phyloP scores from a whole-genome alignment of 2,888 invertebrate species.

The Caenorhabditis becei region DNA sequence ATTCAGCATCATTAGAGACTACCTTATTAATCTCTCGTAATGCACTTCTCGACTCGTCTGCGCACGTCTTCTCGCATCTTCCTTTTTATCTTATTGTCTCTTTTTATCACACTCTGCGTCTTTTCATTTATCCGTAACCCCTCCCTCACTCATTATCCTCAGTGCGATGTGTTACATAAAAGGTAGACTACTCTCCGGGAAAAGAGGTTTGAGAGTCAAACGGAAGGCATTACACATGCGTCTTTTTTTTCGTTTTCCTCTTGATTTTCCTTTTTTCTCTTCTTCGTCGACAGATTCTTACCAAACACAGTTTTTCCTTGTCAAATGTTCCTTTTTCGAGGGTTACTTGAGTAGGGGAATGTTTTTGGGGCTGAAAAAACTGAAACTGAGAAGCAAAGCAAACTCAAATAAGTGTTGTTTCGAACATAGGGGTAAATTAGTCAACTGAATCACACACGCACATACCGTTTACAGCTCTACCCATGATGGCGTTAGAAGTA shows the following conservation, averaged over 20 bases:
- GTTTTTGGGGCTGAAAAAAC: too few species aligned
- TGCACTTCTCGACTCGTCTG: constrained; percentile 2
- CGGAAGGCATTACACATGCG: neutral
- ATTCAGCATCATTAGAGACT: neutral
- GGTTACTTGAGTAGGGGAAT: too few species aligned
- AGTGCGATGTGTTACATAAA: constrained; percentile 15
- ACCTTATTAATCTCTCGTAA: neutral
- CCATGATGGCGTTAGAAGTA: neutral
- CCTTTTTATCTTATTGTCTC: neutral
- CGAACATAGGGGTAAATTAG: neutral
- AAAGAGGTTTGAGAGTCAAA: constrained; percentile 7
- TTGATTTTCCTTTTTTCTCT: neutral
- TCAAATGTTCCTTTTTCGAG: too few species aligned
- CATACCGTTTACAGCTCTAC: neutral
- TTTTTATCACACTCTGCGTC: constrained; percentile 14
- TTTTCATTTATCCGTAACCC: neutral
- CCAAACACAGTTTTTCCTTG: too few species aligned
- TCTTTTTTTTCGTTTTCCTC: neutral
- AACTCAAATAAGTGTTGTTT: neutral
- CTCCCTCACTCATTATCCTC: neutral
- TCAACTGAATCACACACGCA: constrained; percentile 9
- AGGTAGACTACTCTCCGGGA: neutral
- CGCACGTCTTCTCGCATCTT: neutral
- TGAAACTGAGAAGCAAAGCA: neutral
- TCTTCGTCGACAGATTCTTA: too few species aligned